Base-by-base conservation (phyloP, 2,113 vertebrate species). In the Tympanuchus pallidicinctus region DNA sequence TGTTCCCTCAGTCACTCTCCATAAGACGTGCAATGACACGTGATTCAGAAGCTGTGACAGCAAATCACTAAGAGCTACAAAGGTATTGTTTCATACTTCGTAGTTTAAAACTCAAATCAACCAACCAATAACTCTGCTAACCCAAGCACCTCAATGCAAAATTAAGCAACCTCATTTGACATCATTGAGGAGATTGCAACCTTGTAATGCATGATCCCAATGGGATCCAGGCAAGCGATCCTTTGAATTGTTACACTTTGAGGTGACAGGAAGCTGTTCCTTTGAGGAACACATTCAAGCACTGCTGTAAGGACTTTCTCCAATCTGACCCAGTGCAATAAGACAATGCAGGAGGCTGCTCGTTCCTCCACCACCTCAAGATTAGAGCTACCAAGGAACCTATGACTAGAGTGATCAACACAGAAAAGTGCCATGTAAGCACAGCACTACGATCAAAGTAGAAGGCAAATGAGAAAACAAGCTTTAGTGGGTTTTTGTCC, bases 311-410 rank as follows among this genome's bases (percentile, higher is more conserved):
- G 0, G 60, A 57, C 52, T 42, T 17, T 47, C 56, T 28, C 8
- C 25, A 10, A 0, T 0, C 45, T 48, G 69, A 70, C 11, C 28
- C 30, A 64, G 77, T 47, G 42, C 75, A 32, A 14, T 19, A 59
- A 38, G 67, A 27, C 25, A 42, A 24, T 2, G 34, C 1, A 38
- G 40, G 13, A 83, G 16, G 30, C 10, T 11, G 11, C 8, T 74
- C 47, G 34, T 32, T 47, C 22, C 20, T 38, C 17, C 45, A 6
- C 4, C 0, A 17, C 40, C 75, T 63, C 50, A 36, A 13, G 38
- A 65, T 30, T 28, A 42, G 74, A 93, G 47, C 13, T 30, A 65
- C 10, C 1, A 42, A 24, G 20, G 14, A 61, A 36, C 47, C 70
- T 10, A 38, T 1, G 43, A 48, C 59, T 52, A 20, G 82, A 90